Evolutionary conservation across 2,113 vertebrate species (phyloP).

Genomic region (Psophia crepitans): DNA sequence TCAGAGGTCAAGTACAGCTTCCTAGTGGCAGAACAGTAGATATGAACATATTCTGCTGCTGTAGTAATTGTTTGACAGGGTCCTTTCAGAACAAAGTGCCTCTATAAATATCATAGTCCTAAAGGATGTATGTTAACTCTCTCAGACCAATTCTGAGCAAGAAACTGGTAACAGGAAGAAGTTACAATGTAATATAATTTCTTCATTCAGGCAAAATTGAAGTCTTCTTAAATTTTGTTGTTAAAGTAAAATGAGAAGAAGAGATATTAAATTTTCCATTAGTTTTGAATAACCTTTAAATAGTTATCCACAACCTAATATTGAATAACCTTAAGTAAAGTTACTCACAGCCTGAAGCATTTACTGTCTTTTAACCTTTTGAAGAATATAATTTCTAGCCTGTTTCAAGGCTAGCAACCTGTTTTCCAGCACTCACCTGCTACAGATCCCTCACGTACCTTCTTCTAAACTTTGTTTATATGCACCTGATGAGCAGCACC

Average conservation of each 20-base stretch:
- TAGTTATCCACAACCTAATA: neutral
- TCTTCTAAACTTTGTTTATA: neutral
- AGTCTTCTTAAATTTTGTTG: neutral
- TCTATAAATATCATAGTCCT: neutral
- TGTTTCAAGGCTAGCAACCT: neutral
- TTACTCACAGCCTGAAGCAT: accelerated
- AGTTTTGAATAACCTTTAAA: neutral
- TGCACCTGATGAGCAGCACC: neutral
- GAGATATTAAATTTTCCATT: neutral
- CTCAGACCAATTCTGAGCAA: neutral
- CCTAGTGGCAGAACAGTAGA: neutral
- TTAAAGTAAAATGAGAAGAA: neutral
- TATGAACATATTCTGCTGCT: neutral
- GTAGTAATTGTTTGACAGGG: neutral
- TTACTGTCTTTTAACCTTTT: neutral
- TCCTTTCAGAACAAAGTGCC: neutral
- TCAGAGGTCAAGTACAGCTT: neutral
- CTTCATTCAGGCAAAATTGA: neutral
- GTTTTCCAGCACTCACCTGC: neutral
- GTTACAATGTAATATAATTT: neutral
- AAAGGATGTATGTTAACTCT: neutral
- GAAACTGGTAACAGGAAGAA: neutral
- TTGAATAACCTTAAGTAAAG: neutral
- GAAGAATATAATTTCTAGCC: neutral
- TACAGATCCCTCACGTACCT: neutral